These are phyloP conservation scores for Nephrotoma appendiculata DNA, from an alignment of 2,888 invertebrate species.

Conservation along the genomic window DNA sequence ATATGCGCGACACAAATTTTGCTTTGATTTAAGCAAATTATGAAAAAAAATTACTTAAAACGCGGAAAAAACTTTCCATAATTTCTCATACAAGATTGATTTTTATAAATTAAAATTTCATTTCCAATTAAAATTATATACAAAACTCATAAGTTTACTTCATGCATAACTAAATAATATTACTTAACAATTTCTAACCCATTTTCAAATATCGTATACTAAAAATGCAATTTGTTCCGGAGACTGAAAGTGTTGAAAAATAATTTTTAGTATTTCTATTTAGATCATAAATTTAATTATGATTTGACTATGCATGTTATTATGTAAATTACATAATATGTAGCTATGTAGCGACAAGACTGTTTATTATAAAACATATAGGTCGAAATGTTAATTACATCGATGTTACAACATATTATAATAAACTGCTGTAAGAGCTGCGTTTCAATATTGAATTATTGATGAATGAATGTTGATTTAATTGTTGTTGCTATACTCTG, in stretches of 20 bases:
- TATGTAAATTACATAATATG: background rate
- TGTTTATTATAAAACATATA: background rate
- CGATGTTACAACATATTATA: background rate
- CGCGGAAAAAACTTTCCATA: background rate
- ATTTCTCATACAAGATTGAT: background rate
- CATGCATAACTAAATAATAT: background rate
- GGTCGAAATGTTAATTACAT: background rate
- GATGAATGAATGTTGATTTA: background rate
- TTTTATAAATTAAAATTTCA: background rate
- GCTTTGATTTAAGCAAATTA: background rate
- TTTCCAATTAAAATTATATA: background rate
- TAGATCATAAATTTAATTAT: background rate
- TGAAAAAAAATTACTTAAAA: background rate
- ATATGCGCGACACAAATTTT: background rate
- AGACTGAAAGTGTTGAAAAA: background rate
- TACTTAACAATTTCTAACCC: background rate
- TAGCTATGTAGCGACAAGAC: background rate
- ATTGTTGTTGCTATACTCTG: background rate
- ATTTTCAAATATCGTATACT: background rate
- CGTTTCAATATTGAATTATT: background rate
- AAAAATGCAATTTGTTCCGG: background rate
- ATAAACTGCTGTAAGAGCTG: background rate
- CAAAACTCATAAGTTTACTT: background rate
- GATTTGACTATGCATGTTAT: background rate
- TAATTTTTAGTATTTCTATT: background rate